Conservation (phyloP, 2,888 invertebrate species). For the Epirrhoe alternata region DNA sequence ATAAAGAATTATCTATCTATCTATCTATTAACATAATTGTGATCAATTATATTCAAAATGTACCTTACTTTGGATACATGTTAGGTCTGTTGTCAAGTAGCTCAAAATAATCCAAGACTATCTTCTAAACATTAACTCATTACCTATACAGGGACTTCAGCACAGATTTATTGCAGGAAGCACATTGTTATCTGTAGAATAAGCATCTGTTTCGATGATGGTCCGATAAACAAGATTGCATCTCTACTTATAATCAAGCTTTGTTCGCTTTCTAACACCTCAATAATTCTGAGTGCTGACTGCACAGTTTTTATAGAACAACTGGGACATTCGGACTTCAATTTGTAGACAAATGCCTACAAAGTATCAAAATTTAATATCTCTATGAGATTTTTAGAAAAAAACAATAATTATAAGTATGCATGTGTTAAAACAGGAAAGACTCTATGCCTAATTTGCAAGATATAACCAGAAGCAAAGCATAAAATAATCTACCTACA, state of each 20-base stretch:
- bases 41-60: too few relatives aligned
- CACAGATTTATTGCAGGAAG: neutral
- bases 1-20: too few relatives aligned
- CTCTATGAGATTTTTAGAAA: too few relatives aligned
- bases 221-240: conserved; percentile 42
- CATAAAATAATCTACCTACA: too few relatives aligned
- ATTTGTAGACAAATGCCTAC: neutral
- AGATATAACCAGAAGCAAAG: too few relatives aligned
- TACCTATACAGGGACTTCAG: neutral
- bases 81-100: too few relatives aligned
- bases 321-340: conserved; percentile 4
- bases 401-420: too few relatives aligned
- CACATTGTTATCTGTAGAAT: conserved; percentile 3
- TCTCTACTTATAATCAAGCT: conserved; percentile 52
- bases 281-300: conserved; percentile 43
- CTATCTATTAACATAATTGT: neutral
- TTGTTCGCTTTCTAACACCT: conserved; percentile 62
- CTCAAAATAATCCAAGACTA: too few relatives aligned
- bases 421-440: too few relatives aligned
- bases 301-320: conserved; percentile 32
- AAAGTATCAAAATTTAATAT: too few relatives aligned
- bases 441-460: too few relatives aligned
- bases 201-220: conserved; percentile 34
- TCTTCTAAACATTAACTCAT: neutral
- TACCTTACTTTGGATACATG: too few relatives aligned